Base-by-base conservation (phyloP, 2,888 invertebrate genomes). In the Sclerodermus sp. region DNA sequence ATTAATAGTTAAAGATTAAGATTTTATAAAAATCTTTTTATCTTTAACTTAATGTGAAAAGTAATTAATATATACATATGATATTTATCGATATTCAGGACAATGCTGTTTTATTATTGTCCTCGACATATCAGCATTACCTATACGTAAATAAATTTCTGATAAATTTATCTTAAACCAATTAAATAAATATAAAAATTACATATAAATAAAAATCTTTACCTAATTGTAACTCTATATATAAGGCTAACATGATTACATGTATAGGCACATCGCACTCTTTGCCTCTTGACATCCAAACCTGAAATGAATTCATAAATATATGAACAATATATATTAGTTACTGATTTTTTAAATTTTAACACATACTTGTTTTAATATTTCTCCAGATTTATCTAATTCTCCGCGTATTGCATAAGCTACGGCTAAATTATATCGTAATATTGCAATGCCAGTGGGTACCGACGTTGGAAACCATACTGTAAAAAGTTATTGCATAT, bases 361-460 rank as follows among this genome's bases (percentile, higher is more conserved):
- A 39, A 6, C 29, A 31, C n/a, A 47, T 57, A 70, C 74, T 57
- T 80, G 79, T 66, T 80, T 79, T 30, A 84, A 67, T 29, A 79
- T 78, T 62, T 83, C 82, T 16, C 80, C 79, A 29, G 86, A 84
- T 73, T 88, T 87, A 55, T 88, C 87, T 39, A 86, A 81, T 69
- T 92, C 90, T 2, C 89, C 90, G 51, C 88, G 82, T 39, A 90
- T 81, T 12, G 89, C 86, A 71, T 89, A 85, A 8, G 87, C 87
- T 1, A 90, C 88, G 4, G 90, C 89, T 57, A 91, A 81, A 78
- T 92, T 91, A 68, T 91, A 91, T 57, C 87, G 86, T 67, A 90
- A 81, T 18, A 90, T 83, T n/a, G 87, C 85, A 64, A 85, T 84
- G 0, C 87, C 89, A 13, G 85, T 86, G 29, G 82, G 79, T 36